A percentile compares a stretch with the other conserved stretches of the same genome.
These are phyloP conservation scores for Dicyrtomina minuta DNA, from an alignment of 2,888 invertebrate genomes.

Conservation along the genomic window DNA sequence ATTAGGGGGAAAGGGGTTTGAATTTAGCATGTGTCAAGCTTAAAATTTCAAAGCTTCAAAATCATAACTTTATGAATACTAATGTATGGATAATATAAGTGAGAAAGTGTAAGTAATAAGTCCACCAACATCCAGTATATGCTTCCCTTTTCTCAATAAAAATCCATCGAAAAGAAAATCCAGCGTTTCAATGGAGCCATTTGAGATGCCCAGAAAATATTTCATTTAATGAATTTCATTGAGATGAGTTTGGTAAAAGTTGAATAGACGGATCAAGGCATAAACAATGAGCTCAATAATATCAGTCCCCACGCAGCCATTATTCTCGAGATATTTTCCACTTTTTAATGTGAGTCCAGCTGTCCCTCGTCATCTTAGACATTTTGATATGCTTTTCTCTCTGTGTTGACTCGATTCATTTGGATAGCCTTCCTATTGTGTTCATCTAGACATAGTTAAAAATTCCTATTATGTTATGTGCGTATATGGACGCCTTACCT, in stretches of 20 bases:
- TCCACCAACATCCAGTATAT: slow-evolving; percentile 38
- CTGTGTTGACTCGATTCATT: not conserved
- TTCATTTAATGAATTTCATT: slow-evolving; percentile 39
- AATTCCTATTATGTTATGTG: no score
- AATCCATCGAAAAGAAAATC: slow-evolving; percentile 47
- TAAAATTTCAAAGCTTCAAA: no score
- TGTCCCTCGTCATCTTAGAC: not conserved
- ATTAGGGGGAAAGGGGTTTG: no score
- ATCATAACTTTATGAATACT: no score
- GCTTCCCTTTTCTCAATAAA: slow-evolving; percentile 27
- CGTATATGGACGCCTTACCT: no score
- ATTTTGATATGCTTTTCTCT: not conserved
- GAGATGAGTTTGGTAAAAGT: slow-evolving; percentile 40
- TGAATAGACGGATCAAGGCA: slow-evolving; percentile 46
- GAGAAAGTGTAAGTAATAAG: slow-evolving; percentile 33
- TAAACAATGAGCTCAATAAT: slow-evolving; percentile 38
- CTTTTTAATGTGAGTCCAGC: not conserved
- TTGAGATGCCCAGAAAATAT: slow-evolving; percentile 32
- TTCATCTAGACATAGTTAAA: no score
- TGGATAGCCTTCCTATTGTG: not conserved
- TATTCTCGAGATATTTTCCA: no score
- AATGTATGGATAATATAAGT: no score
- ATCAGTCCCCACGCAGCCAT: no score
- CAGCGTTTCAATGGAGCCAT: slow-evolving; percentile 36
- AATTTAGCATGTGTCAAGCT: no score